phyloP scores from a whole-genome alignment of 2,888 invertebrate species.

The Tetrapedia diversipes region DNA sequence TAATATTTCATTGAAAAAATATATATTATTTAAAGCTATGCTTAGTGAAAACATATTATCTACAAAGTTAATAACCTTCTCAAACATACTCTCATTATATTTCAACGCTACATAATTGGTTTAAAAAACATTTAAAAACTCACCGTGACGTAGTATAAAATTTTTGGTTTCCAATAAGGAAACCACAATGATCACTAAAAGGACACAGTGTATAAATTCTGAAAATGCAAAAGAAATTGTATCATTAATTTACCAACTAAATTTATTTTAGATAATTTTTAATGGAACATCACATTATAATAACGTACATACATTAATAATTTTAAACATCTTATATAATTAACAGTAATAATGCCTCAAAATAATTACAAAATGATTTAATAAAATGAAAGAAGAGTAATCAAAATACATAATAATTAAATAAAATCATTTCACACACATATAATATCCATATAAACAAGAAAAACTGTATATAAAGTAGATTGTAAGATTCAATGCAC shows the following conservation, averaged over 20 bases:
- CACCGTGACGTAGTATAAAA: conserved; percentile 77
- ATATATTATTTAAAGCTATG: neutral
- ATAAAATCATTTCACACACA: too few relatives aligned
- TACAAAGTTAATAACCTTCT: neutral
- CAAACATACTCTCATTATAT: neutral
- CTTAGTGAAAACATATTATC: neutral
- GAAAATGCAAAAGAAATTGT: conserved; percentile 36
- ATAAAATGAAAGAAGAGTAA: neutral
- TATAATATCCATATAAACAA: too few relatives aligned
- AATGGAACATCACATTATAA: neutral
- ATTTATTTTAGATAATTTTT: too few relatives aligned
- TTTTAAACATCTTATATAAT: neutral
- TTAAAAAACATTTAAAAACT: conserved; percentile 59
- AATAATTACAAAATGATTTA: neutral
- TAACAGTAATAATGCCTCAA: too few relatives aligned
- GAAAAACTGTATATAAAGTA: neutral
- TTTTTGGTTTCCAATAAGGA: conserved; percentile 78
- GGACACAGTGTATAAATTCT: conserved; percentile 50
- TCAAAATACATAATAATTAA: too few relatives aligned
- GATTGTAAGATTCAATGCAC: neutral
- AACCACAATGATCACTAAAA: conserved; percentile 78
- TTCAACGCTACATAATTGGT: neutral
- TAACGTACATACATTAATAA: neutral
- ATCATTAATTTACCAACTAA: conserved; percentile 17
- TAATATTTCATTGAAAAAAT: neutral